These are phyloP conservation scores for Sternotherus odoratus DNA, from an alignment of 2,797 vertebrate species.

Conservation along the genomic window DNA sequence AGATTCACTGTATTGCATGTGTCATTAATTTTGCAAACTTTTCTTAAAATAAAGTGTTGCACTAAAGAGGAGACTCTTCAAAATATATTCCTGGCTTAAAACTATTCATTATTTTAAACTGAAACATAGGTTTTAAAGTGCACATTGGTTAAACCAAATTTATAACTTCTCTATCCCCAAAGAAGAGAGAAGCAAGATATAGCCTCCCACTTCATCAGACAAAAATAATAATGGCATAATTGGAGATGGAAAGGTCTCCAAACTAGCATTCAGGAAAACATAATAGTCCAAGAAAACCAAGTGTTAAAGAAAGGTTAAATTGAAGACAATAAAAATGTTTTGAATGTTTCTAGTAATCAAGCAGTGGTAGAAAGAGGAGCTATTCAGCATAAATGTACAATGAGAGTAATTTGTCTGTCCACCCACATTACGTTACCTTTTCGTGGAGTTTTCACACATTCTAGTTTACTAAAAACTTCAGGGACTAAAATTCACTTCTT, in stretches of 20 bases:
- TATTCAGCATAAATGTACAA: not conserved
- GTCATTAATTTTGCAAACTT: not conserved
- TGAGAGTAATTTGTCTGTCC: not conserved
- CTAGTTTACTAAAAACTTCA: not conserved
- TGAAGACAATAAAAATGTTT: not conserved
- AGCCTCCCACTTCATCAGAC: not conserved
- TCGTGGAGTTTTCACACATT: accelerated
- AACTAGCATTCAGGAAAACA: not conserved
- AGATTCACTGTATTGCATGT: not conserved
- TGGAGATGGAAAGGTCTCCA: not conserved
- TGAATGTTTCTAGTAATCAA: not conserved
- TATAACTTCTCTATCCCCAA: not conserved
- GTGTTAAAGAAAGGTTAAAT: not conserved
- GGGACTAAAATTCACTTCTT: not conserved
- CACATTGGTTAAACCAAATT: not conserved
- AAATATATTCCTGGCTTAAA: not conserved
- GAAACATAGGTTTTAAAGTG: not conserved
- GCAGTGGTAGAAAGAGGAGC: not conserved
- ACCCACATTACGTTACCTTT: accelerated
- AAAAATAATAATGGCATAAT: not conserved
- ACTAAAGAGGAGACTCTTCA: not conserved
- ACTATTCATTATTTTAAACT: not conserved
- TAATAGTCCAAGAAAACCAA: not conserved
- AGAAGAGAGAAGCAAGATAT: not conserved
- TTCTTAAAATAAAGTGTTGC: not conserved